Evolutionary conservation across 2,888 invertebrate genomes (phyloP).

Genomic region (Melinaea menophilus): DNA sequence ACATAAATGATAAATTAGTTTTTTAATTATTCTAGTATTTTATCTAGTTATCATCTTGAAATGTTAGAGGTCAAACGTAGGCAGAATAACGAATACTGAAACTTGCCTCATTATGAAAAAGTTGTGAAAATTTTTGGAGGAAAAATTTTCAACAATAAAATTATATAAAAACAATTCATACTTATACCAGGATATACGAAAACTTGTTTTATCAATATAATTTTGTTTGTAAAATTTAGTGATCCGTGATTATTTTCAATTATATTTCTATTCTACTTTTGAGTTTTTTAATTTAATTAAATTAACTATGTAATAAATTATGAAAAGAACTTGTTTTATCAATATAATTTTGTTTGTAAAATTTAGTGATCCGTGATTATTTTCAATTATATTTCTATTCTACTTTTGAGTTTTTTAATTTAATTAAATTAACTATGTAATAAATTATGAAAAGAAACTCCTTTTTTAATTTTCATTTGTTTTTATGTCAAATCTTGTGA

Average conservation of each 20-base stretch:
- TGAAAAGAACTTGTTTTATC: not conserved
- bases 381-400: too few relatives aligned
- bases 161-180: constrained; percentile 16
- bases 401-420: too few relatives aligned
- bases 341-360: not conserved
- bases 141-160: constrained; percentile 20
- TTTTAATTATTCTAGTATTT: not conserved
- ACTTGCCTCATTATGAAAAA: constrained; percentile 24
- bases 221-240: not conserved
- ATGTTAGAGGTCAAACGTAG: constrained; percentile 23
- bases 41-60: constrained; percentile 8
- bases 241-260: not conserved
- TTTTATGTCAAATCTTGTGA: too few relatives aligned
- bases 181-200: not conserved
- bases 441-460: too few relatives aligned
- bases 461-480: too few relatives aligned
- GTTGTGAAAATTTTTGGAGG: constrained; percentile 12
- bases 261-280: too few relatives aligned
- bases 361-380: not conserved
- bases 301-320: too few relatives aligned
- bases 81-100: constrained; percentile 21
- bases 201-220: not conserved
- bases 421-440: too few relatives aligned
- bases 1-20: not conserved
- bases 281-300: too few relatives aligned